These are phyloP conservation scores for Chondrilla cf. caribensis DNA, from an alignment of 37 sponge, comb jelly and placozoan genomes.

Conservation along the genomic window DNA sequence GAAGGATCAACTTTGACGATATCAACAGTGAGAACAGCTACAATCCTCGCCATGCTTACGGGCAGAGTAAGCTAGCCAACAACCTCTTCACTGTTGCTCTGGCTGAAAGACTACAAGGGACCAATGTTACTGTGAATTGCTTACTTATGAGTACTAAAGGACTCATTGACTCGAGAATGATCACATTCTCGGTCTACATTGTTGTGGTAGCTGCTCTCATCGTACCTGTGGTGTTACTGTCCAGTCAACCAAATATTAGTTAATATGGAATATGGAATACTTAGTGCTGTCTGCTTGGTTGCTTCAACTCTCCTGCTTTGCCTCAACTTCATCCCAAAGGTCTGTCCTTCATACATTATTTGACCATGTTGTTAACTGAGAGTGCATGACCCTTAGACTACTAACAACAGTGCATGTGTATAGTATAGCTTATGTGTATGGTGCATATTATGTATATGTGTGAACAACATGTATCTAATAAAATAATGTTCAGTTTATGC, in stretches of 20 bases:
- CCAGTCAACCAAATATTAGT: conserved; percentile 4
- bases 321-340: conserved; percentile 37
- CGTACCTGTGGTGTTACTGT: conserved; percentile 29
- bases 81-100: background rate
- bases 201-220: conserved; percentile 45
- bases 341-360: no score
- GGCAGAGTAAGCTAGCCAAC: conserved; percentile 26
- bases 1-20: conserved; percentile 61
- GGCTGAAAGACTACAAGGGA: conserved; percentile 45
- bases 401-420: no score
- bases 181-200: conserved; percentile 43
- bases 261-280: conserved; percentile 46
- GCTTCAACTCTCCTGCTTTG: conserved; percentile 9
- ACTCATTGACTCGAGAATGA: conserved; percentile 41
- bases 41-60: conserved; percentile 32
- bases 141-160: conserved; percentile 69
- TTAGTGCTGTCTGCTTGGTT: conserved; percentile 32
- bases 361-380: no score
- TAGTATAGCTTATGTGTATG: no score
- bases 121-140: conserved; percentile 53
- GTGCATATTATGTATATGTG: no score
- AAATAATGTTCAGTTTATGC: no score
- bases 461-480: no score
- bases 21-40: conserved; percentile 49
- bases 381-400: no score